phyloP scores from a whole-genome alignment of 2,888 invertebrate species.

The Pseudanteris insignis region DNA sequence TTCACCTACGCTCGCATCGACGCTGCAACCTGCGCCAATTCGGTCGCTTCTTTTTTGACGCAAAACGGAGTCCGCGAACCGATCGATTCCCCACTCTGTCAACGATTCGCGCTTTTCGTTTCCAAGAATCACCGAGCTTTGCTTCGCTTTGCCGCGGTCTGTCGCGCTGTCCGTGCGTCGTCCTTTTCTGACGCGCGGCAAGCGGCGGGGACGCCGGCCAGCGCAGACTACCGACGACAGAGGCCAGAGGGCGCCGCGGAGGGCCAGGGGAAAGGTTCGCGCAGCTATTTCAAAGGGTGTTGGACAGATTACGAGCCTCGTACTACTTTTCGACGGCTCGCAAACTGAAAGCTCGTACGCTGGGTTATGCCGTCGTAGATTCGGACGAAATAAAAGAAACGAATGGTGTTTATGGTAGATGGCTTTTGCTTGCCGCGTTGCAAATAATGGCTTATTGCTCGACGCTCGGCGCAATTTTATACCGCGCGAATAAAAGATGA shows the following conservation, averaged over 20 bases:
- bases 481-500: conserved; percentile 19
- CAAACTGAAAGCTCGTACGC: conserved; percentile 43
- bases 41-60: conserved; percentile 58
- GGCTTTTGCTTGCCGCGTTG: conserved; percentile 38
- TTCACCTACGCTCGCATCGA: conserved; percentile 42
- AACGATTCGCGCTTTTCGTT: conserved; percentile 49
- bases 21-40: conserved; percentile 46
- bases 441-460: conserved; percentile 43
- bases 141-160: conserved; percentile 47
- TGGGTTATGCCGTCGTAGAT: conserved; percentile 38
- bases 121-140: conserved; percentile 48
- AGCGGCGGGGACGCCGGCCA: no score
- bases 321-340: conserved; percentile 44
- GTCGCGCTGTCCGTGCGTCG: conserved; percentile 43
- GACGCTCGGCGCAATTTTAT: conserved; percentile 31
- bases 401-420: conserved; percentile 41
- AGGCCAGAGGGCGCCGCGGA: conserved; percentile 8
- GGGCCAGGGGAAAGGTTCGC: conserved; percentile 40
- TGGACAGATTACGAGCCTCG: conserved; percentile 46
- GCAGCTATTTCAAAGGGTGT: conserved; percentile 47
- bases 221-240: no score
- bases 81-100: conserved; percentile 53
- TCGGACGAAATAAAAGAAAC: conserved; percentile 39
- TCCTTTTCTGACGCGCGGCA: conserved; percentile 31
- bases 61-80: conserved; percentile 53